Evolutionary conservation across 2,797 vertebrate genomes (phyloP).

Genomic region (Gymnothorax javanicus): DNA sequence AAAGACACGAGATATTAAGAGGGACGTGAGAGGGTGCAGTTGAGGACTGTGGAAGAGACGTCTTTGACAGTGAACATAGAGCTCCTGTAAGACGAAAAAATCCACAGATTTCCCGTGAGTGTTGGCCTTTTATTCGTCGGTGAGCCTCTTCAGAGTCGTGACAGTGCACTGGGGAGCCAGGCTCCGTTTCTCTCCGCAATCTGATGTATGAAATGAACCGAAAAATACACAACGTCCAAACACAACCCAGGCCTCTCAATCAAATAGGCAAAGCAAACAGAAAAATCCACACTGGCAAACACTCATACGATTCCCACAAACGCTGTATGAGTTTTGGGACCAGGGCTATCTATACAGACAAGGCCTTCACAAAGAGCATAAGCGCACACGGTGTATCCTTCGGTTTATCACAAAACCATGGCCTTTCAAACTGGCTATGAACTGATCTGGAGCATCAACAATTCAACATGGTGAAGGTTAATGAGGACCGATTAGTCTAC

Average conservation of each 20-base stretch:
- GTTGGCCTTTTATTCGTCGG: constrained; percentile 2
- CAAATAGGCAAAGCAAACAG: constrained; percentile 9
- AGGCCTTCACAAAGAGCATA: neutral
- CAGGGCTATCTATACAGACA: neutral
- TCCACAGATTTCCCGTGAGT: neutral
- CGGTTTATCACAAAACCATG: neutral
- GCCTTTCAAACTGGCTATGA: neutral
- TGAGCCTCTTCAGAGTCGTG: neutral
- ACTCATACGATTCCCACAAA: neutral
- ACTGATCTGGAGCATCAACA: neutral
- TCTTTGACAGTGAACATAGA: no score
- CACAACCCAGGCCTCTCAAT: neutral
- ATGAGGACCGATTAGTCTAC: neutral
- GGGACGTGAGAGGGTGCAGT: no score
- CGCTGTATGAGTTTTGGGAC: neutral
- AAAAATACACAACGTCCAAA: neutral
- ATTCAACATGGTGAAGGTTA: neutral
- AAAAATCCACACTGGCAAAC: neutral
- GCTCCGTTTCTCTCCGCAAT: neutral
- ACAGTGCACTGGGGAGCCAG: neutral
- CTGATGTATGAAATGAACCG: neutral
- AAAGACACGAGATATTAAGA: no score
- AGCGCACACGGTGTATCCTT: neutral
- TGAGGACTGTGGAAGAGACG: no score
- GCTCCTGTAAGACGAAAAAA: no score